Conservation (phyloP, 64 coral and sea anemone species). For the Platygyra sinensis region DNA sequence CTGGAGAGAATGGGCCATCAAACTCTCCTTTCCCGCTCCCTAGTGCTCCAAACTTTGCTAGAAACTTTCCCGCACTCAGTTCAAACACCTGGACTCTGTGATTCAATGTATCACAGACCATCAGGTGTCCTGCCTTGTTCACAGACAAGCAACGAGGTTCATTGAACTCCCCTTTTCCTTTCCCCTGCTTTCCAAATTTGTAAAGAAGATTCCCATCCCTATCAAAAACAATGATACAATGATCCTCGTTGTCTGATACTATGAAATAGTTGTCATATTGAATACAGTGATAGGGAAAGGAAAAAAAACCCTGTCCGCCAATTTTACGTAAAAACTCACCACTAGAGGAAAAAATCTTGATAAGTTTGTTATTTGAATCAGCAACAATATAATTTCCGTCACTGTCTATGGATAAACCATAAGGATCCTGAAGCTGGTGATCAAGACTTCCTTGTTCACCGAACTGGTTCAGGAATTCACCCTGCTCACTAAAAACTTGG, state of each 20-base stretch:
- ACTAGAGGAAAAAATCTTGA: neutral
- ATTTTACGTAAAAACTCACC: constrained; percentile 2
- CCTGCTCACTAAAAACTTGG: neutral
- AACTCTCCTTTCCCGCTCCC: constrained; percentile 63
- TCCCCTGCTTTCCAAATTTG: constrained; percentile 46
- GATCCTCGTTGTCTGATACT: neutral
- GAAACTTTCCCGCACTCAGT: constrained; percentile 45
- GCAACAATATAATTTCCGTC: neutral
- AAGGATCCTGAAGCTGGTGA: neutral
- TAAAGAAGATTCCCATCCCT: constrained; percentile 52
- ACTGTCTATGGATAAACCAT: neutral
- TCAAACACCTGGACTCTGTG: constrained; percentile 70
- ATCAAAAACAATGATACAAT: constrained; percentile 54
- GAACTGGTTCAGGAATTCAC: neutral
- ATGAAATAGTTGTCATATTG: neutral
- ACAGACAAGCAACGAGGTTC: constrained; percentile 48
- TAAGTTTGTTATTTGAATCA: neutral
- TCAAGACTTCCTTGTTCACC: constrained; percentile 5
- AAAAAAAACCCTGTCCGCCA: neutral
- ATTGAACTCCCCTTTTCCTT: constrained; percentile 13
- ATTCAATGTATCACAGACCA: constrained; percentile 67
- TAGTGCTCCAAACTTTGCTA: constrained; percentile 58
- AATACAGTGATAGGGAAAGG: neutral
- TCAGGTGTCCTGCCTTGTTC: constrained; percentile 34
- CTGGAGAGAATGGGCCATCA: constrained; percentile 16